Percentiles rank a stretch among this genome's conserved stretches.
Evolutionary conservation across 2,797 vertebrate genomes (phyloP).

Genomic region (Leuciscus waleckii): DNA sequence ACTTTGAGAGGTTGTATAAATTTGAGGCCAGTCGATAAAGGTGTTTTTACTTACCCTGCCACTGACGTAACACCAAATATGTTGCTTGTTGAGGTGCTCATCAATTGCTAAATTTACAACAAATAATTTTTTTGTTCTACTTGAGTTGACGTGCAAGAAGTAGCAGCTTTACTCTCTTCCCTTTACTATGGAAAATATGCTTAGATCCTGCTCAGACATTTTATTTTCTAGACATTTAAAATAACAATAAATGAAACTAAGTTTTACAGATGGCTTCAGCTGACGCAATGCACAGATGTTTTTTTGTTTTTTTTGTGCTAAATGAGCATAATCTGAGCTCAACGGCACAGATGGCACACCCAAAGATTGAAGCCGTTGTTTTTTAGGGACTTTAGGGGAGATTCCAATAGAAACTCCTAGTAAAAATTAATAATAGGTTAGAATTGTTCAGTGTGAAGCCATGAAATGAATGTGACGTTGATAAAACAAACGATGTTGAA

Average conservation of each 20-base stretch:
- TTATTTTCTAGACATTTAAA: constrained; percentile 4
- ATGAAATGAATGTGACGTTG: neutral
- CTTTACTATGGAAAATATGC: neutral
- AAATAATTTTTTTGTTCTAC: neutral
- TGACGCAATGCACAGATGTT: neutral
- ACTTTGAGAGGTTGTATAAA: neutral
- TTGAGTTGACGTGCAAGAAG: neutral
- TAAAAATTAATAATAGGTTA: constrained; percentile 6
- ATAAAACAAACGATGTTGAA: neutral
- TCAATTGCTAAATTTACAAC: neutral
- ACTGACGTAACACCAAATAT: neutral
- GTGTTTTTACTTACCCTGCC: neutral
- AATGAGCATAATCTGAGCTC: neutral
- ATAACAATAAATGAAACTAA: constrained; percentile 9
- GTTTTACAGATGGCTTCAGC: neutral
- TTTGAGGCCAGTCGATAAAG: neutral
- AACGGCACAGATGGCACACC: constrained; percentile 24
- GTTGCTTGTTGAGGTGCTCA: neutral
- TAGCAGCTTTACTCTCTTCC: neutral
- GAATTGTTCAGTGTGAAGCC: neutral
- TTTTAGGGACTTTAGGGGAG: constrained; percentile 37
- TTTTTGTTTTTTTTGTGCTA: neutral
- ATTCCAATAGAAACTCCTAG: constrained; percentile 22
- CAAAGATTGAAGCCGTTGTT: neutral
- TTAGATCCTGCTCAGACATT: neutral